Base-by-base conservation (phyloP, 2,797 vertebrate genomes). In the Eupleurogrammus muticus region DNA sequence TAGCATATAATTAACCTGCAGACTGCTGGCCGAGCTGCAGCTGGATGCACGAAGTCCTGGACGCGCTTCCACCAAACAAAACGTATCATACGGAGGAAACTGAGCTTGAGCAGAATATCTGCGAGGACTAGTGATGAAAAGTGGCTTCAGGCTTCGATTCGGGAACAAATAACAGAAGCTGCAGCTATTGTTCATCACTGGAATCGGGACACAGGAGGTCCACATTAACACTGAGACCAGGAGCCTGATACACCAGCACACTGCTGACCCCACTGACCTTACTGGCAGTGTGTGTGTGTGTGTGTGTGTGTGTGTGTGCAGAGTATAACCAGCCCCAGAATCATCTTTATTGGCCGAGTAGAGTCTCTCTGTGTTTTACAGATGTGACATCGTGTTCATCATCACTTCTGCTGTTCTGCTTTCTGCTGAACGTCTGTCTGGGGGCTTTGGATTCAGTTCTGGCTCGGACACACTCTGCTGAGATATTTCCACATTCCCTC, bases 131-230 rank as follows among this genome's bases (percentile, higher is more conserved):
- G 72, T 56, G 79, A 77, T 69, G 56, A 80, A 80, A 85, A 70
- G 50, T 17, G 70, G 32, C 66, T 82, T 80, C 69, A 75, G 66
- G 62, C 70, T 74, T 58, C 19, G 20, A 77, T 75, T 51, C 1
- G 53, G 62, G 65, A 82, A 82, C 66, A 73, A 82, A 79, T 68
- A 64, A 61, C 75, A 82, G 81, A 66, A 67, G 73, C 75, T 79
- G 77, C 42, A 46, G 56, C 50, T 44, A 5, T 36, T 68, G 73
- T 19, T 34, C 54, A 36, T 17, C 52, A 19, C 9, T 14, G 57
- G 64, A 65, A 47, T 17, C 7, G 19, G 16, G 16, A 19, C 14
- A 9, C 6, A 8, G 47, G 19, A 5, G n/a, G n/a, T n/a, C n/a
- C n/a, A n/a, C n/a, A n/a, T n/a, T n/a, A n/a, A n/a, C 10, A 20